Percentiles rank a stretch among this genome's conserved stretches.
Conservation (phyloP, 2,113 vertebrate species). For the Otocyon megalotis region DNA sequence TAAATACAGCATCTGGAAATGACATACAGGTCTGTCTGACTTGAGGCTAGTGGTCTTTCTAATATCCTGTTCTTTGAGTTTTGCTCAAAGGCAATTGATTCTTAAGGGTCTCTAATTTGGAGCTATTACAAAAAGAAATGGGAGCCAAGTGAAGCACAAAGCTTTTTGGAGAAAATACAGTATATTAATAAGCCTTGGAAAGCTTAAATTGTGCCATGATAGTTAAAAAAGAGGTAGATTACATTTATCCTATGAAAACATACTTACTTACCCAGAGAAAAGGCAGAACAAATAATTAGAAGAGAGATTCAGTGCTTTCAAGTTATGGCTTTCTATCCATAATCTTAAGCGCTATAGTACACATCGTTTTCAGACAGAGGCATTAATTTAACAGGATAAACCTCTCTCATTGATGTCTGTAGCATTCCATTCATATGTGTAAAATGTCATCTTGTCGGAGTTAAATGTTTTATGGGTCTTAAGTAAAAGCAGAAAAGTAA, state of each 20-base stretch:
- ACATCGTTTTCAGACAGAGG: not conserved
- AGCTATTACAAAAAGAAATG: not conserved
- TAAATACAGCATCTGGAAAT: not conserved
- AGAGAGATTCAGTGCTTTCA: not conserved
- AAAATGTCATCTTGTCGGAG: not conserved
- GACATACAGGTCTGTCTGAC: not conserved
- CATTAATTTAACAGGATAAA: not conserved
- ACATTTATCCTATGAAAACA: not conserved
- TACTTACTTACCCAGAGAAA: not conserved
- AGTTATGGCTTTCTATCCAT: not conserved
- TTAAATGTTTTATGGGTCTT: not conserved
- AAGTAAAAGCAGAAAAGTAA: not conserved
- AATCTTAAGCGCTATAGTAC: not conserved
- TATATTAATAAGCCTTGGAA: conserved; percentile 2
- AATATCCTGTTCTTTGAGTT: not conserved
- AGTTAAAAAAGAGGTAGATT: not conserved
- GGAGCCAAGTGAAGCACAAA: not conserved
- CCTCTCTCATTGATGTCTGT: not conserved
- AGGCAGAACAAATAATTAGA: not conserved
- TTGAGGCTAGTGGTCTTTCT: not conserved
- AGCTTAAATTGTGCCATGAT: not conserved
- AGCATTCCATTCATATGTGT: not conserved
- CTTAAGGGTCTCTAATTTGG: not conserved
- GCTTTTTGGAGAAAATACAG: not conserved
- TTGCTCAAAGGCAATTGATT: not conserved